These are phyloP conservation scores for Nicator chloris DNA, from an alignment of 2,113 vertebrate species.

Conservation along the genomic window DNA sequence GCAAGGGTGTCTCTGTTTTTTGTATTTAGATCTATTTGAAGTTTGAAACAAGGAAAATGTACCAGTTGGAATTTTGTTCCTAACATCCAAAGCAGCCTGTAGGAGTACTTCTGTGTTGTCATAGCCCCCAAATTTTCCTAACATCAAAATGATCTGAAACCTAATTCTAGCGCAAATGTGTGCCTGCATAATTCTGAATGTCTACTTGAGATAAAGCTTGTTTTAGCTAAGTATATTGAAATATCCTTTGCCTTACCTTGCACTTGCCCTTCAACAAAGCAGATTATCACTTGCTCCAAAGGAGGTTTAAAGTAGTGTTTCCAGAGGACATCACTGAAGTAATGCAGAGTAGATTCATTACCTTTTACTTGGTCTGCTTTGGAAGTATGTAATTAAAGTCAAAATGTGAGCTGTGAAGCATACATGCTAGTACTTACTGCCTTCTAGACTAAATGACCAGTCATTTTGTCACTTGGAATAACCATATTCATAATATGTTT, in stretches of 20 bases:
- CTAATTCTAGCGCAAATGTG: neutral
- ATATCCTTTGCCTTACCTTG: neutral
- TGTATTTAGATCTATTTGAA: neutral
- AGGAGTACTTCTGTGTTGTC: neutral
- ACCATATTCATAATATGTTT: neutral
- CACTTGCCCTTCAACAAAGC: neutral
- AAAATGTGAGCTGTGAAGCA: neutral
- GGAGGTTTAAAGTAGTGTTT: neutral
- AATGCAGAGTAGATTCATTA: neutral
- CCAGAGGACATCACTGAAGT: neutral
- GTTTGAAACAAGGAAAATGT: neutral
- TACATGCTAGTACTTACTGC: neutral
- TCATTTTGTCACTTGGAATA: neutral
- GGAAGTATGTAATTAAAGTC: neutral
- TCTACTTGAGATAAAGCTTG: neutral
- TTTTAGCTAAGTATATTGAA: neutral
- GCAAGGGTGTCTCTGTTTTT: neutral
- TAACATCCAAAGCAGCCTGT: neutral
- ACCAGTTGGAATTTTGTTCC: neutral
- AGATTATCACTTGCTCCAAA: neutral
- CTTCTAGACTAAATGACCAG: neutral
- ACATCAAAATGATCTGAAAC: neutral
- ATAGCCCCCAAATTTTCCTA: neutral
- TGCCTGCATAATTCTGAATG: neutral
- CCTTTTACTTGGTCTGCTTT: neutral